Evolutionary conservation across 2,888 invertebrate species (phyloP).

Genomic region (Polyommatus icarus): DNA sequence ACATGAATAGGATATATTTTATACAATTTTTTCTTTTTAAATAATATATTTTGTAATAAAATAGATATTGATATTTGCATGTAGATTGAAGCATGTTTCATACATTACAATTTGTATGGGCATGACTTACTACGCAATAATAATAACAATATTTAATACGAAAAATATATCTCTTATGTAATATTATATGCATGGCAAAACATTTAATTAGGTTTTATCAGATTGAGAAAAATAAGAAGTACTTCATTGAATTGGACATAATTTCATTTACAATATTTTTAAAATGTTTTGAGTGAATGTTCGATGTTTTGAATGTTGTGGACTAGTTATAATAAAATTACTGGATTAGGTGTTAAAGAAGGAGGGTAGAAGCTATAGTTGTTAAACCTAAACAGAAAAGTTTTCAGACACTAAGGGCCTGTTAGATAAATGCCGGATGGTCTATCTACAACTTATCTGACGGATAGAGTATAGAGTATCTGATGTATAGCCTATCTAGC

Average conservation of each 20-base stretch:
- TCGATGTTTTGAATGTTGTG: not conserved
- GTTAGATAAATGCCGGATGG: too few species aligned
- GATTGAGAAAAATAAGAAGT: not conserved
- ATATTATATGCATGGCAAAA: not conserved
- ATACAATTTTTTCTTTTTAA: not conserved
- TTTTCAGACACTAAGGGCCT: too few species aligned
- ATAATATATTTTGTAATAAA: not conserved
- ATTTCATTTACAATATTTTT: not conserved
- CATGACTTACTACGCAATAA: not conserved
- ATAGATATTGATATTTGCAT: not conserved
- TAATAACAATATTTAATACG: not conserved
- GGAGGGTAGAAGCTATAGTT: not conserved
- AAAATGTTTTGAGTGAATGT: not conserved
- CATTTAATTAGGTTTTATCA: not conserved
- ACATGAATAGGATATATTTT: not conserved
- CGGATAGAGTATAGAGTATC: too few species aligned
- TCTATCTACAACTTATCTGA: too few species aligned
- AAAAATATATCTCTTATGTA: not conserved
- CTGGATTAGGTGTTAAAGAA: not conserved
- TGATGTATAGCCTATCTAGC: too few species aligned
- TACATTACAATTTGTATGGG: not conserved
- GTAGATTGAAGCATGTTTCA: constrained; percentile 14
- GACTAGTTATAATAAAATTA: not conserved
- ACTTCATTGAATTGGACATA: not conserved
- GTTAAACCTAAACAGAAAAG: not conserved